Evolutionary conservation across 53 echinoderm and acorn worm genomes (phyloP).

Genomic region (Echinometra lucunter): DNA sequence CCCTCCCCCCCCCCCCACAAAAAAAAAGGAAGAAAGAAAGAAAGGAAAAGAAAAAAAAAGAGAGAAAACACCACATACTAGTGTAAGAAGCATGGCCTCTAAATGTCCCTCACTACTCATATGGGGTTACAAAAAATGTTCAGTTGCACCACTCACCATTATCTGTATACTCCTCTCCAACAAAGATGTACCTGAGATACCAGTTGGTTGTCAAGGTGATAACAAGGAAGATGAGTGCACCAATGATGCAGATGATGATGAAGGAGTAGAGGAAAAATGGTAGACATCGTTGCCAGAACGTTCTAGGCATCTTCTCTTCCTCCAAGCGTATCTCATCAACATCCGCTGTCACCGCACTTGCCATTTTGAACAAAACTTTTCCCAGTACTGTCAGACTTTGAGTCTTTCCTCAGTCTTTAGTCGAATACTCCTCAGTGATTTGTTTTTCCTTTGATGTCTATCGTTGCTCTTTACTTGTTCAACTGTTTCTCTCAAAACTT

Average conservation of each 20-base stretch:
- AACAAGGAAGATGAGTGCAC: constrained; percentile 65
- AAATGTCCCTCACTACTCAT: too few species aligned
- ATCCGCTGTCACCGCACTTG: constrained; percentile 49
- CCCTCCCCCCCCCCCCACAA: too few species aligned
- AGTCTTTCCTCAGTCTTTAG: background rate
- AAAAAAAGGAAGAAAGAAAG: too few species aligned
- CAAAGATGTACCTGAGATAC: constrained; percentile 64
- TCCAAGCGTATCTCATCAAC: constrained; percentile 65
- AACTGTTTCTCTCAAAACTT: background rate
- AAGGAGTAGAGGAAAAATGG: constrained; percentile 63
- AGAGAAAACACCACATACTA: too few species aligned
- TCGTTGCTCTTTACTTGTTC: background rate
- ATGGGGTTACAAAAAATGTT: background rate
- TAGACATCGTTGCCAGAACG: constrained; percentile 65
- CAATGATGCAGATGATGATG: constrained; percentile 63
- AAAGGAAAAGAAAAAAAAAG: too few species aligned
- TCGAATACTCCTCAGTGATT: background rate
- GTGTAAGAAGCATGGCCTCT: too few species aligned
- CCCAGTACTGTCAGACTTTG: background rate
- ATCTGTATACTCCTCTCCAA: constrained; percentile 65
- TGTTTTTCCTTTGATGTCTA: background rate
- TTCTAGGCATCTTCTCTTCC: constrained; percentile 48
- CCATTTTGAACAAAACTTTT: constrained; percentile 18
- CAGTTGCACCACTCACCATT: constrained; percentile 41
- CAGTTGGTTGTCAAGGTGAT: constrained; percentile 71